A percentile compares a stretch with the other conserved stretches of the same genome.
These are phyloP conservation scores for Cosmia trapezina DNA, from an alignment of 2,888 invertebrate species.

Conservation along the genomic window DNA sequence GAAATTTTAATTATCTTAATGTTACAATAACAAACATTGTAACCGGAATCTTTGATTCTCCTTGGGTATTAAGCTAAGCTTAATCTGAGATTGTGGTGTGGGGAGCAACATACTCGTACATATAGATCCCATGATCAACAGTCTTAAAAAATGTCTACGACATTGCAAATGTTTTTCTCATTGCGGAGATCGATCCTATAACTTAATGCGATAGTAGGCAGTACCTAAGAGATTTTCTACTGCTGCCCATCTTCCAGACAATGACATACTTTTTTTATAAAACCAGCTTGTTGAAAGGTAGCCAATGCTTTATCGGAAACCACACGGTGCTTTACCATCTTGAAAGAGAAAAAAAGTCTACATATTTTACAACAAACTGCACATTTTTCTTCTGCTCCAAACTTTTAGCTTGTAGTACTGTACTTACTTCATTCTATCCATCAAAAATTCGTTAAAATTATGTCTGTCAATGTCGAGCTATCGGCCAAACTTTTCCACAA, in stretches of 20 bases:
- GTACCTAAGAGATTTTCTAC: neutral
- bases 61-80: conserved; percentile 1
- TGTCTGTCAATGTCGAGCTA: neutral
- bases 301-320: conserved; percentile 1
- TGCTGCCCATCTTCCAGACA: neutral
- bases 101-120: neutral
- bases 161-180: neutral
- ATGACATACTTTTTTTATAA: conserved; percentile 1
- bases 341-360: neutral
- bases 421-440: neutral
- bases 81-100: conserved; percentile 4
- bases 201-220: neutral
- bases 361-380: neutral
- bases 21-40: conserved; percentile 48
- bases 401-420: too few species aligned
- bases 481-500: conserved; percentile 18
- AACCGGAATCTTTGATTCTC: conserved; percentile 32
- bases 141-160: neutral
- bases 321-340: neutral
- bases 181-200: neutral
- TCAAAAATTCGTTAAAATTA: conserved; percentile 18
- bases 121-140: neutral
- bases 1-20: conserved; percentile 60
- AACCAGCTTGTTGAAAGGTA: conserved; percentile 13
- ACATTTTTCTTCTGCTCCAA: conserved; percentile 2